Conservation (phyloP, 23 tunicate genomes). For the Trididemnum nubilum region DNA sequence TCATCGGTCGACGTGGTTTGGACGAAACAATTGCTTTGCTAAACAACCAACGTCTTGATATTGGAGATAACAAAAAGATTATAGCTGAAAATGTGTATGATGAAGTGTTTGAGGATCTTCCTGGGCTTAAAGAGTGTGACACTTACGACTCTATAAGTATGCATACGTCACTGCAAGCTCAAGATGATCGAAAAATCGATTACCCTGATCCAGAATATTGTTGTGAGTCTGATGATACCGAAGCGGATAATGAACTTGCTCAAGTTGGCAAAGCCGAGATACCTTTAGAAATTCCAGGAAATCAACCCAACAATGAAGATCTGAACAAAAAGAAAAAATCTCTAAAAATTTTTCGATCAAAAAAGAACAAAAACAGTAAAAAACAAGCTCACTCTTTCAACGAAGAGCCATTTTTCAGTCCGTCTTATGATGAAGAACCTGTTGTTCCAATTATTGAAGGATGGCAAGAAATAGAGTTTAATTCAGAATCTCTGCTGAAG, state of each 20-base stretch:
- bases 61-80: background rate
- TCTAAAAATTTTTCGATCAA: conserved; percentile 19
- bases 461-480: conserved; percentile 65
- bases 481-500: background rate
- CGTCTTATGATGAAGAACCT: conserved; percentile 64
- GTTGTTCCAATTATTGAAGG: conserved; percentile 55
- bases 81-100: conserved; percentile 26
- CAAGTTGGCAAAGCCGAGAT: background rate
- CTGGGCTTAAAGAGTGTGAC: background rate
- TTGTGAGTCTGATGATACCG: background rate
- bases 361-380: conserved; percentile 29
- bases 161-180: background rate
- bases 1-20: background rate
- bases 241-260: too few species aligned
- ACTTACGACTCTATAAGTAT: background rate
- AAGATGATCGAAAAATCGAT: background rate
- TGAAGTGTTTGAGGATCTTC: conserved; percentile 17
- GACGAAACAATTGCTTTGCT: conserved; percentile 33
- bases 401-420: conserved; percentile 56
- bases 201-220: conserved; percentile 11
- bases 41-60: background rate
- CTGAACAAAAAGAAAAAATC: conserved; percentile 13
- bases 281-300: background rate
- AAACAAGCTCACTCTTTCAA: background rate
- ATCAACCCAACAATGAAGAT: background rate